Conservation (phyloP, 1,140 invertebrate species). For the Zaprionus ghesquierei region DNA sequence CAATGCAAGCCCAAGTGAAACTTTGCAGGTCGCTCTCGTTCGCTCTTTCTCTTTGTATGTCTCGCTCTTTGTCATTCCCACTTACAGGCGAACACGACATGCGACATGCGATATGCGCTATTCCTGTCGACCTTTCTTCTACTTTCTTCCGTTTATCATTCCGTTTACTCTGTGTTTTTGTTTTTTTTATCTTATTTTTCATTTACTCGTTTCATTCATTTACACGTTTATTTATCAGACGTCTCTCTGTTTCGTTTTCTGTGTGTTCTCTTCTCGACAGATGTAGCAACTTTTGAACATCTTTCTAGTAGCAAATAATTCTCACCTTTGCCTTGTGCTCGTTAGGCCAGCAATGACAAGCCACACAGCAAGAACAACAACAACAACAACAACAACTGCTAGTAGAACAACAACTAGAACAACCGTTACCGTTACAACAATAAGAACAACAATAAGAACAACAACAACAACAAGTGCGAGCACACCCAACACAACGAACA, state of each 20-base stretch:
- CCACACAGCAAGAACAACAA: constrained; percentile 43
- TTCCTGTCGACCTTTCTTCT: constrained; percentile 20
- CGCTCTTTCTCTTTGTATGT: constrained; percentile 14
- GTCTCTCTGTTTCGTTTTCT: constrained; percentile 51
- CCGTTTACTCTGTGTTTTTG: constrained; percentile 3
- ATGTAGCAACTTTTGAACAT: constrained; percentile 74
- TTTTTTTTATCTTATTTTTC: constrained; percentile 10
- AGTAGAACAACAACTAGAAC: constrained; percentile 19
- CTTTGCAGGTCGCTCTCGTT: constrained; percentile 14
- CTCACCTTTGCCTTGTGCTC: constrained; percentile 59
- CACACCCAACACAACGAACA: constrained; percentile 13
- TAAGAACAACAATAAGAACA: constrained; percentile 2
- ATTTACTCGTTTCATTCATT: constrained; percentile 35
- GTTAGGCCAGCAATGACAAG: constrained; percentile 73
- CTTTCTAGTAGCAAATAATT: constrained; percentile 66
- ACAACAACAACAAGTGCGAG: background rate
- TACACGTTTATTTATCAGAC: constrained; percentile 53
- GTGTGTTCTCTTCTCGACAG: constrained; percentile 62
- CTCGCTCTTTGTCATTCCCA: constrained; percentile 3
- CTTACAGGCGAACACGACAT: background rate
- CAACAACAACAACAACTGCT: constrained; percentile 13
- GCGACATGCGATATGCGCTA: background rate
- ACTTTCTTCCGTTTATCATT: constrained; percentile 8
- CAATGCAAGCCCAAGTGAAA: background rate
- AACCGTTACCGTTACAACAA: constrained; percentile 6